Conservation (phyloP, 2,113 vertebrate species). For the Poeciliopsis prolifica region DNA sequence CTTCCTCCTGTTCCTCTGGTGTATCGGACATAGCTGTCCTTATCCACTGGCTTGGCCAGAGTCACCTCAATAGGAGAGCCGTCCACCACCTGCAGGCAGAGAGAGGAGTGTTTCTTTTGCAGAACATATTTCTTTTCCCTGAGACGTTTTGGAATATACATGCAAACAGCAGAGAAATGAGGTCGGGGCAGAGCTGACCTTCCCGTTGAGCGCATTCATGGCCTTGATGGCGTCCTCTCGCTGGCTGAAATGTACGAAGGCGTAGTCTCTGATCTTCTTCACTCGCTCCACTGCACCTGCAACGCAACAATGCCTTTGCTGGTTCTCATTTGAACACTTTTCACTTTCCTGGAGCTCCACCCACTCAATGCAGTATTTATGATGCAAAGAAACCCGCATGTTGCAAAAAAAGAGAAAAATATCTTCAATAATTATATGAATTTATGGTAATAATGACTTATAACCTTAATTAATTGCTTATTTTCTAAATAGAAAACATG, state of each 20-base stretch:
- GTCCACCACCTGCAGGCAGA: slow-evolving; percentile 84
- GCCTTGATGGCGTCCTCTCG: slow-evolving; percentile 90
- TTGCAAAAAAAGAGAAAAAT: neutral
- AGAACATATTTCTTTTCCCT: neutral
- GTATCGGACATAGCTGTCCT: slow-evolving; percentile 95
- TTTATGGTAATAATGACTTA: neutral
- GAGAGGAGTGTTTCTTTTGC: neutral
- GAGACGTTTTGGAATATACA: neutral
- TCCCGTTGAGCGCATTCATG: slow-evolving; percentile 93
- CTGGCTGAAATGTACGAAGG: slow-evolving; percentile 94
- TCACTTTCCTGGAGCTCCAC: neutral
- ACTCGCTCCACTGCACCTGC: slow-evolving; percentile 93
- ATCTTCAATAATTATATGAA: neutral
- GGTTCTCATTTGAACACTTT: neutral
- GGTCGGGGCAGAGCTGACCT: slow-evolving; percentile 81
- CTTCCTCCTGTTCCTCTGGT: slow-evolving; percentile 93
- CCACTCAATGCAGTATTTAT: neutral
- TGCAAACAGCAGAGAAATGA: neutral
- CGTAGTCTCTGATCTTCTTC: slow-evolving; percentile 98
- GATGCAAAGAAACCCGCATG: neutral
- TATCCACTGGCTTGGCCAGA: slow-evolving; percentile 96
- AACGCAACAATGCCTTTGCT: neutral
- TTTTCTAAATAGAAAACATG: neutral
- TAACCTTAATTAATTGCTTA: neutral
- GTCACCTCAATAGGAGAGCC: slow-evolving; percentile 96